These are phyloP conservation scores for Rachycentron canadum DNA, from an alignment of 2,797 vertebrate genomes.

Conservation along the genomic window DNA sequence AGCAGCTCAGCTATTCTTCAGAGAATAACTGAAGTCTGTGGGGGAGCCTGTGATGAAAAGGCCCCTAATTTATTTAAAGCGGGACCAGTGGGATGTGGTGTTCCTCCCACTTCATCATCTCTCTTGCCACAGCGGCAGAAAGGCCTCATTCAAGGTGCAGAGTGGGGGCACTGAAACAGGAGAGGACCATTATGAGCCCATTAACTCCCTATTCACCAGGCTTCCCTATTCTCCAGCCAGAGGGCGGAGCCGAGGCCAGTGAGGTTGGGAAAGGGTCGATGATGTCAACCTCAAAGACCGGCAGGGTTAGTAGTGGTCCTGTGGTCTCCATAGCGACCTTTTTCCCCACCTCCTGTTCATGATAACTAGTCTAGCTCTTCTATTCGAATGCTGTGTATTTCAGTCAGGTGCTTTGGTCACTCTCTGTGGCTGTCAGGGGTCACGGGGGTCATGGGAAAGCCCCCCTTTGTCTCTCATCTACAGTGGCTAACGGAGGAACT, in stretches of 20 bases:
- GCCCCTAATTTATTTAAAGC: conserved; percentile 82
- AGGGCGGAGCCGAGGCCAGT: conserved; percentile 60
- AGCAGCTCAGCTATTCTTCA: conserved; percentile 53
- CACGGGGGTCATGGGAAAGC: conserved; percentile 80
- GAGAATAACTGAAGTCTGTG: conserved; percentile 66
- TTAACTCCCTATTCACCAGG: conserved; percentile 77
- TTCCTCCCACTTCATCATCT: conserved; percentile 81
- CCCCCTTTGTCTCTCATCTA: conserved; percentile 32
- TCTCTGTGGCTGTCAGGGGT: conserved; percentile 63
- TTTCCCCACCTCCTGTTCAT: conserved; percentile 29
- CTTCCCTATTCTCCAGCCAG: conserved; percentile 64
- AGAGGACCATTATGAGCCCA: conserved; percentile 82
- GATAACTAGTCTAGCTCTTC: conserved; percentile 26
- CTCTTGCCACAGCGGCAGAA: conserved; percentile 73
- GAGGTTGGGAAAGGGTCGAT: conserved; percentile 70
- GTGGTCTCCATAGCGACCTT: conserved; percentile 70
- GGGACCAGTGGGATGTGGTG: conserved; percentile 69
- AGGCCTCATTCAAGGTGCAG: conserved; percentile 75
- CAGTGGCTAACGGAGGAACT: conserved; percentile 50
- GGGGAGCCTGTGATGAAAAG: conserved; percentile 69
- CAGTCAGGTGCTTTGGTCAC: conserved; percentile 64
- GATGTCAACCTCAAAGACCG: conserved; percentile 71
- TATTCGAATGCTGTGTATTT: conserved; percentile 40
- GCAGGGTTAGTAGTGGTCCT: conserved; percentile 46
- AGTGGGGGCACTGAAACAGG: conserved; percentile 75